Evolutionary conservation across 1,140 invertebrate species (phyloP).

Genomic region (Amphibalanus amphitrite): DNA sequence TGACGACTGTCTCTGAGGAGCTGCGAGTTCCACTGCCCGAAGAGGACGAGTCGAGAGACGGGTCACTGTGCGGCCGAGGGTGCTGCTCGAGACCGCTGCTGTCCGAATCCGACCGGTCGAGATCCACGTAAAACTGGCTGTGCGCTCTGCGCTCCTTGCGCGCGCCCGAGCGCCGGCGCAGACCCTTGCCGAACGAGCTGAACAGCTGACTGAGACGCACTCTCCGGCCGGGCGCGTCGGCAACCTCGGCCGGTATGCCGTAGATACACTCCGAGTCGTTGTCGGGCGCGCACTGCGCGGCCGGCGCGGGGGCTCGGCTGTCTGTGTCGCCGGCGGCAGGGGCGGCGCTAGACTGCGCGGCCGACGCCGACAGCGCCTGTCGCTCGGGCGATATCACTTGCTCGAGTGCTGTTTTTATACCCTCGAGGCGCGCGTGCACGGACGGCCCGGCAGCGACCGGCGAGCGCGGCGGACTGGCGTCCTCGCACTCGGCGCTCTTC

Average conservation of each 20-base stretch:
- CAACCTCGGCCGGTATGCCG: not conserved
- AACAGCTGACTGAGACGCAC: not conserved
- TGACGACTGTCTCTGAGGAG: not conserved
- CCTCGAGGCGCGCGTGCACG: not conserved
- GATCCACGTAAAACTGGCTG: not conserved
- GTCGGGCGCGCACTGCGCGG: not conserved
- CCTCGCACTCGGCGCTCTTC: not conserved
- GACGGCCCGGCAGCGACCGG: too few species aligned
- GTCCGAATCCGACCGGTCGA: not conserved
- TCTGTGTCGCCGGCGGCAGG: not conserved
- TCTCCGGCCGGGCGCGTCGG: not conserved
- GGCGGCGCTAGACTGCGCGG: too few species aligned
- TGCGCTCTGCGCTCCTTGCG: not conserved
- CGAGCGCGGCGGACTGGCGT: not conserved
- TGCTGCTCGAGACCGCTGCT: not conserved
- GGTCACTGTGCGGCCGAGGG: not conserved
- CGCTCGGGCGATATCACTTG: not conserved
- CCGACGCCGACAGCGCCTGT: too few species aligned
- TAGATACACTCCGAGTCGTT: not conserved
- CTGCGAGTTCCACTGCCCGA: not conserved
- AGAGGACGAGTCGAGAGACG: not conserved
- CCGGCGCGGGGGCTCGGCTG: not conserved
- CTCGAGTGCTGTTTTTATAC: not conserved
- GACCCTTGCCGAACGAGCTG: not conserved
- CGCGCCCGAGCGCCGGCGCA: not conserved